These are phyloP conservation scores for Coranthus polyacanthus DNA, from an alignment of 2,797 vertebrate species.

Conservation along the genomic window DNA sequence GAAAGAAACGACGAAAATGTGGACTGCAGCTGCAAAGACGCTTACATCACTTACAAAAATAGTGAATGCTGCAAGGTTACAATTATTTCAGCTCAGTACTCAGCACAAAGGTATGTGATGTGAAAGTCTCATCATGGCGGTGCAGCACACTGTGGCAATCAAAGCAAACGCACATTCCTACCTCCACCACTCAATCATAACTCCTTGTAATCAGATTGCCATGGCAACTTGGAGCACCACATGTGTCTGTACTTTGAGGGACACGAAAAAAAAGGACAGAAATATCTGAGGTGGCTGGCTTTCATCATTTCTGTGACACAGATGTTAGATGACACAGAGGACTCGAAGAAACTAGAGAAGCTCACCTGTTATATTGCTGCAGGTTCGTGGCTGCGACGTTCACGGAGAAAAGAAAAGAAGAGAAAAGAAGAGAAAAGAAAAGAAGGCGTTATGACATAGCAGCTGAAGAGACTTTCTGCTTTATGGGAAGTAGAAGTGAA, in stretches of 20 bases:
- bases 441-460: neutral
- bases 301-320: constrained; percentile 35
- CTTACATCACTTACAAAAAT: neutral
- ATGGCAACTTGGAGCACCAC: constrained; percentile 73
- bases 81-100: constrained; percentile 3
- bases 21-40: neutral
- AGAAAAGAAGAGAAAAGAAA: constrained; percentile 7
- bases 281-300: constrained; percentile 41
- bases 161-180: constrained; percentile 41
- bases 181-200: constrained; percentile 61
- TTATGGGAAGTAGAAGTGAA: neutral
- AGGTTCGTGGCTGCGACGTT: neutral
- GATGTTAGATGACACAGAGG: constrained; percentile 11
- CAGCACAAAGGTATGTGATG: constrained; percentile 31
- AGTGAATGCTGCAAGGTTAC: neutral
- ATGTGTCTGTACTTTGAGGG: neutral
- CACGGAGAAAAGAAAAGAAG: constrained; percentile 9
- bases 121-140: constrained; percentile 24
- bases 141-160: constrained; percentile 47
- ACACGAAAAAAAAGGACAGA: constrained; percentile 24
- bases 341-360: constrained; percentile 10
- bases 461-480: constrained; percentile 5
- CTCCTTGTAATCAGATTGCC: constrained; percentile 59
- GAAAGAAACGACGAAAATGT: neutral
- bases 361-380: constrained; percentile 10